A percentile compares a stretch with the other conserved stretches of the same genome.
phyloP scores from a whole-genome alignment of 2,113 vertebrate species.

The Lanius collurio region DNA sequence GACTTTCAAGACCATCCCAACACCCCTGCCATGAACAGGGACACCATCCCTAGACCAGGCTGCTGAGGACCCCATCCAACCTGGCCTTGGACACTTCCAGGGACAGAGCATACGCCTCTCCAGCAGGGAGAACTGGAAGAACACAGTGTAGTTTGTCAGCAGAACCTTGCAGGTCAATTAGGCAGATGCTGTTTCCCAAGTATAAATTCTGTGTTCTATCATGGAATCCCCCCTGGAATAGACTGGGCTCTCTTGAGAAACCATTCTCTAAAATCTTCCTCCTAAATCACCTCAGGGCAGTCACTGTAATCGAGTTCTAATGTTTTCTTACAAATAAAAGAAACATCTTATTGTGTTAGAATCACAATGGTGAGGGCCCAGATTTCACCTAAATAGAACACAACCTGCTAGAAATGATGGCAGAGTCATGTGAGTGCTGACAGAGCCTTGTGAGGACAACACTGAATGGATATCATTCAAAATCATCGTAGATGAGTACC shows the following conservation, averaged over 20 bases:
- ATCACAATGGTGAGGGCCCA: rapidly evolving
- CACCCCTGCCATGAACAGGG: not conserved
- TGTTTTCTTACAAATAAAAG: not conserved
- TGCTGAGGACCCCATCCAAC: not conserved
- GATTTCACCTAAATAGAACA: not conserved
- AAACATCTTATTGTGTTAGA: not conserved
- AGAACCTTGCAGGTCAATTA: not conserved
- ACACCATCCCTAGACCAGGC: not conserved
- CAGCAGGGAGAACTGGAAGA: not conserved
- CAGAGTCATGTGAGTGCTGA: not conserved
- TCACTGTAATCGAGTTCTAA: not conserved
- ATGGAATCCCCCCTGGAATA: not conserved
- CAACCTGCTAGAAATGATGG: not conserved
- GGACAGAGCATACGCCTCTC: not conserved
- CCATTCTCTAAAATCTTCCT: not conserved
- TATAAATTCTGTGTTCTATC: not conserved
- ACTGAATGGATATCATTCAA: not conserved
- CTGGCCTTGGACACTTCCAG: not conserved
- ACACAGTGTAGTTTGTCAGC: not conserved
- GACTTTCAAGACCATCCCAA: not conserved
- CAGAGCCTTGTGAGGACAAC: not conserved
- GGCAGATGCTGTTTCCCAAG: not conserved
- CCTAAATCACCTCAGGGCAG: not conserved
- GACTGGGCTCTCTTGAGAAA: not conserved
- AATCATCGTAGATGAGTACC: not conserved